Base-by-base conservation (phyloP, 53 echinoderm and acorn worm genomes). In the Echinarachnius parma region DNA sequence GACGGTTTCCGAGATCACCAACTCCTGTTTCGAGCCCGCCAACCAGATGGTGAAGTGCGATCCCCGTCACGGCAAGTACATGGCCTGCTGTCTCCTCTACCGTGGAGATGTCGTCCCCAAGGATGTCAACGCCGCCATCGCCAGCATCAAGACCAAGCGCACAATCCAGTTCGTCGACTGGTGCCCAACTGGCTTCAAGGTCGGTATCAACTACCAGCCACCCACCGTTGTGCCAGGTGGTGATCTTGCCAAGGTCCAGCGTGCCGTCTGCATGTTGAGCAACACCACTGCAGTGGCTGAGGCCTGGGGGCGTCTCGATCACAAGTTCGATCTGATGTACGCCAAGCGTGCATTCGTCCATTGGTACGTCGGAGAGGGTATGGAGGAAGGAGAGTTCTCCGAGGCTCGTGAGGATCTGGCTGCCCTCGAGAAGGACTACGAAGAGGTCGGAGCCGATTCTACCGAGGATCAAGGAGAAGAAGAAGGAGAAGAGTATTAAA, bases 251-350 rank as follows among this genome's bases (percentile, higher is more conserved):
- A 93, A 93, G 83, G 89, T 89, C 49, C 89, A 86, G 77, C 93
- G 93, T 86, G 93, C 93, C 48, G 89, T 93, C 77, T 93, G 93
- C 76, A 93, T 93, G 93, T 86, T 93, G 93, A 93, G 93, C 83
- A 92, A 92, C 86, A 92, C 93, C 77, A 92, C 93, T 4, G 93
- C 93, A 35, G 81, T 92, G 25, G 93, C 88, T 28, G 93, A 92
- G 68, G 89, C 93, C 59, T 92, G 92, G 88, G 92, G 85, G 46
- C 92, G 88, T 85, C 88, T 92, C 21, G 66, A 65, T 19, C 66
- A 87, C 77, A 88, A 88, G 80, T 88, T 88, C 27, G 89, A 88
- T 55, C 80, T 88, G 80, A 88, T 88, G 89, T 88, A 88, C 70
- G 83, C 83, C 68, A 88, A 88, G 77, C 89, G 89, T 77, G 89